Base-by-base conservation (phyloP, 2,888 invertebrate species). In the Apodemia zela region DNA sequence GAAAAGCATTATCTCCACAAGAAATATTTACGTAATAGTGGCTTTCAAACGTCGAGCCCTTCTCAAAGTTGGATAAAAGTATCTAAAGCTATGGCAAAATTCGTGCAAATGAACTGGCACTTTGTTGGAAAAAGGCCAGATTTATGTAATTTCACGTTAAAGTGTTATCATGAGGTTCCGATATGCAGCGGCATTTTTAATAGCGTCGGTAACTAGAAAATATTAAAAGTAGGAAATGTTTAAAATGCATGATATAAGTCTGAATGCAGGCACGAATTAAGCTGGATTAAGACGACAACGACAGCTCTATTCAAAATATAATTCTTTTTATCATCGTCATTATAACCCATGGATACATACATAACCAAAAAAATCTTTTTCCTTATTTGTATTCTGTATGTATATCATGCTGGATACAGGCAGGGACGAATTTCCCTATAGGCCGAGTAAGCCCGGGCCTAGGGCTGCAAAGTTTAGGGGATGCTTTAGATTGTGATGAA, bases 21-120 rank as follows among this genome's bases (percentile, higher is more conserved):
- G 54, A 51, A 51, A 25, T 54, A 54, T 54, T 25, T 25, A 25
- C 21, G 21, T 54, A 15, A 54, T 25, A 54, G 25, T 54, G 51
- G 51, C 21, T 51, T 51, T 51, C 25, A 51, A 51, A 51, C 51
- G 25, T 51, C 51, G 13, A 25, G 11, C 51, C 51, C 51, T 51
- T 51, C 18, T 51, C 51, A 51, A 51, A 51, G 51, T 51, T 17
- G 51, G 51, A 51, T 51, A 51, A 51, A 21, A 51, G 54, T 25
- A 51, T 51, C 25, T 11, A 51, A 25, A 21, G 1, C 11, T 51
- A 13, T 21, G 51, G 13, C 13, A 10, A 13, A 21, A 25, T 11
- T 51, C 51, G 18, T 13, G 51, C 3, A 11, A 17, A 51, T 51
- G 51, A 51, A 51, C 51, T 21, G 51, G 51, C 51, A 51, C 10